phyloP scores from a whole-genome alignment of 2,797 vertebrate genomes.

The Intellagama lesueurii region DNA sequence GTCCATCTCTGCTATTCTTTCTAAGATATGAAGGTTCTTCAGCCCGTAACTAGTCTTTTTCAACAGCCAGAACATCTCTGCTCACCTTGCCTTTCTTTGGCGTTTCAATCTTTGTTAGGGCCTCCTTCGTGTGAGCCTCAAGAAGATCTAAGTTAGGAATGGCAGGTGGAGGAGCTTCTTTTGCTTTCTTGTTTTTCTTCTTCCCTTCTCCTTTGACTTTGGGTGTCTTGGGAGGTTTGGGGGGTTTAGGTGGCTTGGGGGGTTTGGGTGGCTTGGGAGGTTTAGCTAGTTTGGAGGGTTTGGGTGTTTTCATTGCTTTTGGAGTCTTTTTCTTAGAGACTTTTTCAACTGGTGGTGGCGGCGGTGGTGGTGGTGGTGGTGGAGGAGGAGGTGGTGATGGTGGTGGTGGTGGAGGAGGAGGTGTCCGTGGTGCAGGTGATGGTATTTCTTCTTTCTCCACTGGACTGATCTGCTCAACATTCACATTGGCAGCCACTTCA shows the following conservation, averaged over 20 bases:
- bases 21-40: not conserved
- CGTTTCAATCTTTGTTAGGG: slow-evolving; percentile 94
- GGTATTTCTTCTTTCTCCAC: slow-evolving; percentile 86
- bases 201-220: slow-evolving; percentile 94
- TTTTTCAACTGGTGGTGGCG: slow-evolving; percentile 78
- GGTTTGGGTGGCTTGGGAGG: slow-evolving; percentile 86
- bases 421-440: slow-evolving; percentile 75
- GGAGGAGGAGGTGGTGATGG: slow-evolving; percentile 62
- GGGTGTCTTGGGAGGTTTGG: slow-evolving; percentile 80
- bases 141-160: slow-evolving; percentile 92
- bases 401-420: slow-evolving; percentile 77
- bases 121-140: slow-evolving; percentile 95
- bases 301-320: slow-evolving; percentile 84
- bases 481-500: slow-evolving; percentile 83
- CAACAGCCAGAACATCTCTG: not conserved
- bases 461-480: slow-evolving; percentile 83
- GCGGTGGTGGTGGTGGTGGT: slow-evolving; percentile 68
- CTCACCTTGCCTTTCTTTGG: slow-evolving; percentile 93
- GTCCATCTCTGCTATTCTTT: not conserved
- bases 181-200: slow-evolving; percentile 92
- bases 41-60: not conserved
- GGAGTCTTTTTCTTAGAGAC: slow-evolving; percentile 82
- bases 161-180: slow-evolving; percentile 84
- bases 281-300: slow-evolving; percentile 83
- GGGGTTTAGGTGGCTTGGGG: slow-evolving; percentile 79